Conservation (phyloP, 2,888 invertebrate species). For the Sinhomidia bicolor region DNA sequence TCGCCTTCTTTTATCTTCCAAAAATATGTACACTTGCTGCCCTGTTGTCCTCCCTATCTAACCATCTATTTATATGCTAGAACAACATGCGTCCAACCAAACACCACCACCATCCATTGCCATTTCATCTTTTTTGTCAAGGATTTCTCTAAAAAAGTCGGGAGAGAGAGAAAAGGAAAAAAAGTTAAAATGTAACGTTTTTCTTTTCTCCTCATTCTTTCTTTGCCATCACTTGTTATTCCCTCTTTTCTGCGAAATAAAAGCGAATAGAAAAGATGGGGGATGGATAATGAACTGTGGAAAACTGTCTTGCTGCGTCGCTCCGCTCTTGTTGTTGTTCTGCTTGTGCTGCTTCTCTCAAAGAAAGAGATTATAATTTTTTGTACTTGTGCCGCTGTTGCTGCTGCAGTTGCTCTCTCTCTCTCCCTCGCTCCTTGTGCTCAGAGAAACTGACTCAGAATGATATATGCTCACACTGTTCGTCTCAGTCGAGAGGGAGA, state of each 20-base stretch:
- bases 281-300: conserved; percentile 37
- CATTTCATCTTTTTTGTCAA: conserved; percentile 12
- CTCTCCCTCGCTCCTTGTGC: background rate
- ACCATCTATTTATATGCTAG: background rate
- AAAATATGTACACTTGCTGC: background rate
- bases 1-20: background rate
- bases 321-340: background rate
- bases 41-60: background rate
- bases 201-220: background rate
- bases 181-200: conserved; percentile 25
- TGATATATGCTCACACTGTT: background rate
- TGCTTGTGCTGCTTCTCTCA: background rate
- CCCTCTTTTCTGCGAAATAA: background rate
- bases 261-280: conserved; percentile 15
- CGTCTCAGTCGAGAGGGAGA: background rate
- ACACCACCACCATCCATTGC: background rate
- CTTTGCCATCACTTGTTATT: conserved; percentile 1
- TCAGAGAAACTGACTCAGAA: background rate
- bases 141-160: background rate
- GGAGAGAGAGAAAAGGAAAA: background rate
- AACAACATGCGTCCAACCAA: background rate
- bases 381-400: background rate
- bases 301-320: conserved; percentile 12
- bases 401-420: background rate
- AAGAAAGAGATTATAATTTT: conserved; percentile 7